Percentiles rank a stretch among this genome's conserved stretches.
Evolutionary conservation across 2,888 invertebrate genomes (phyloP).

Genomic region (Caenorhabditis imperialis): DNA sequence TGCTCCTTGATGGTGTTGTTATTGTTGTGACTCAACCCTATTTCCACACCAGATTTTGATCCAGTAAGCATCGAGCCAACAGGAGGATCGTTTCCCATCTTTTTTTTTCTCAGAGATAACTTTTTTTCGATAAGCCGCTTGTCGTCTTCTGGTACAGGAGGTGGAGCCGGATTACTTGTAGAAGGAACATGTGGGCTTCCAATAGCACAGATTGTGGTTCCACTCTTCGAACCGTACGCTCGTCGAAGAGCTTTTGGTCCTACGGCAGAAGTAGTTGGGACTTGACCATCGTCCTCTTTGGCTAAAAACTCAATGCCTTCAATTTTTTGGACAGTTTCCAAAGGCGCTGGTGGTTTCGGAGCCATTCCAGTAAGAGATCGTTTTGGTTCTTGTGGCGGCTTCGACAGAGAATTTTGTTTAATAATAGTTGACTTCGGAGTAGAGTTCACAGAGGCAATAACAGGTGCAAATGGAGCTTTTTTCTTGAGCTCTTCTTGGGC

Average conservation of each 20-base stretch:
- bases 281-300: slow-evolving; percentile 23
- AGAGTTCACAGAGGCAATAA: slow-evolving; percentile 19
- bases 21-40: slow-evolving; percentile 36
- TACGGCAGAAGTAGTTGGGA: slow-evolving; percentile 35
- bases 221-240: slow-evolving; percentile 67
- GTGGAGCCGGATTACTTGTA: slow-evolving; percentile 38
- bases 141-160: slow-evolving; percentile 43
- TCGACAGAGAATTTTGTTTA: too few relatives aligned
- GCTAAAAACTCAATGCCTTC: slow-evolving; percentile 61
- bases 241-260: slow-evolving; percentile 67
- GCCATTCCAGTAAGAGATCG: slow-evolving; percentile 31
- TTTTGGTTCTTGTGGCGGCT: slow-evolving; percentile 32
- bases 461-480: slow-evolving; percentile 39
- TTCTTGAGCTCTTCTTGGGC: too few relatives aligned
- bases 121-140: slow-evolving; percentile 68
- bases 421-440: slow-evolving; percentile 1
- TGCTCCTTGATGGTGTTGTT: slow-evolving; percentile 53
- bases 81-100: slow-evolving; percentile 37
- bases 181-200: slow-evolving; percentile 59
- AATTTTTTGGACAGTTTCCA: slow-evolving; percentile 54
- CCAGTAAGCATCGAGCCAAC: slow-evolving; percentile 28
- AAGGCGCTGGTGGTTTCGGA: slow-evolving; percentile 44
- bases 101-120: slow-evolving; percentile 64
- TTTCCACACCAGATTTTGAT: slow-evolving; percentile 65
- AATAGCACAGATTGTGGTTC: slow-evolving; percentile 67